Conservation (phyloP, 2,888 invertebrate species). For the Drosophila ustulata region DNA sequence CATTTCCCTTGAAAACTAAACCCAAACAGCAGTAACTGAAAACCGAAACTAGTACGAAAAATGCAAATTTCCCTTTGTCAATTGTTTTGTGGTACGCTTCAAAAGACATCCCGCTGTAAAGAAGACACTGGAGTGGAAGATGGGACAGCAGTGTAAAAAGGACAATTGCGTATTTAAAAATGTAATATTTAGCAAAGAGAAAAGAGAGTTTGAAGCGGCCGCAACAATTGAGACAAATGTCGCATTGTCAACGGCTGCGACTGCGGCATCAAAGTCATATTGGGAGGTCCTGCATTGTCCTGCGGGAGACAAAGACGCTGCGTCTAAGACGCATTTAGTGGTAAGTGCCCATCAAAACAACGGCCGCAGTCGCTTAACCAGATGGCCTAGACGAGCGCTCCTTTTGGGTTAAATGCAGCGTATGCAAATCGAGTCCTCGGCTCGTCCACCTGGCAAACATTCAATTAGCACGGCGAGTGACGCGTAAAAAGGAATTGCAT, state of each 20-base stretch:
- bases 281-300: constrained; percentile 72
- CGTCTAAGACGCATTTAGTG: constrained; percentile 62
- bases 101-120: constrained; percentile 59
- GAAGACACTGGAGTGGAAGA: constrained; percentile 18
- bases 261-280: constrained; percentile 71
- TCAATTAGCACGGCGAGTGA: constrained; percentile 73
- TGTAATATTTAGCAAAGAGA: constrained; percentile 66
- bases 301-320: constrained; percentile 16
- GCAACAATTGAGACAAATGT: constrained; percentile 63
- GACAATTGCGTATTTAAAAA: constrained; percentile 78
- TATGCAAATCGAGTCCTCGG: constrained; percentile 49
- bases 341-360: constrained; percentile 59
- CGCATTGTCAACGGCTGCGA: constrained; percentile 60
- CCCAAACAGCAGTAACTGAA: constrained; percentile 1
- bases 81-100: constrained; percentile 59
- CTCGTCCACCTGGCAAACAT: constrained; percentile 67
- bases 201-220: constrained; percentile 47
- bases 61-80: constrained; percentile 67
- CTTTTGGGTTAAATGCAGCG: constrained; percentile 59
- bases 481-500: constrained; percentile 62
- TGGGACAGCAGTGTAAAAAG: constrained; percentile 43
- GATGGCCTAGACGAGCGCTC: constrained; percentile 21
- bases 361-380: constrained; percentile 18
- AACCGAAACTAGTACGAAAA: constrained; percentile 62
- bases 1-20: constrained; percentile 25